These are phyloP conservation scores for Pomacea maculata DNA, from an alignment of 1,140 invertebrate genomes.

Conservation along the genomic window DNA sequence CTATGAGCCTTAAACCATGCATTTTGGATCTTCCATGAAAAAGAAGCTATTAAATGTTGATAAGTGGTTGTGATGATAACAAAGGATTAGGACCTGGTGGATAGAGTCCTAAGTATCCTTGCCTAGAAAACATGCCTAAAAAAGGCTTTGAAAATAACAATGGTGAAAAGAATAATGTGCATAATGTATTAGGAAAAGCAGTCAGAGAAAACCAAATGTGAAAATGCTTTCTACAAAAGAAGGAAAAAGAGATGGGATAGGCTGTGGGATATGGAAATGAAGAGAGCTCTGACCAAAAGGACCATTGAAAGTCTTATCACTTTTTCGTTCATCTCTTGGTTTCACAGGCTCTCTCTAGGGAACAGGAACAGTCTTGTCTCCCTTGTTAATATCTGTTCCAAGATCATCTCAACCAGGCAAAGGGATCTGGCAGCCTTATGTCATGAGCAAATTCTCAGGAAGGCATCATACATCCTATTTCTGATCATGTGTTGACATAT, in stretches of 20 bases:
- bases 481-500: too few relatives aligned
- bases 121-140: conserved; percentile 80
- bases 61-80: conserved; percentile 81
- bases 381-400: too few relatives aligned
- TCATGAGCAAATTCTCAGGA: too few relatives aligned
- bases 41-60: conserved; percentile 82
- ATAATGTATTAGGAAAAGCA: conserved; percentile 51
- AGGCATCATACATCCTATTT: too few relatives aligned
- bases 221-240: conserved; percentile 62
- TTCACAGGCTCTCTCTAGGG: too few relatives aligned
- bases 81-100: conserved; percentile 79
- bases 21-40: conserved; percentile 80
- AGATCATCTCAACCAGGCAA: too few relatives aligned
- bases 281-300: conserved; percentile 21
- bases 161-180: conserved; percentile 61
- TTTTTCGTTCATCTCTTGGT: too few relatives aligned
- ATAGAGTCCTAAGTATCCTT: conserved; percentile 77
- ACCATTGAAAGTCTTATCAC: too few relatives aligned
- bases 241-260: conserved; percentile 41
- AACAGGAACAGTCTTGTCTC: too few relatives aligned
- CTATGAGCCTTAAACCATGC: conserved; percentile 70
- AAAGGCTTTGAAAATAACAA: conserved; percentile 74
- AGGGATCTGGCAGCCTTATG: too few relatives aligned
- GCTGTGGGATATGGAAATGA: conserved; percentile 52
- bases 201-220: conserved; percentile 60